These are phyloP conservation scores for Mesocentrotus franciscanus DNA, from an alignment of 53 echinoderm and acorn worm genomes.

Conservation along the genomic window DNA sequence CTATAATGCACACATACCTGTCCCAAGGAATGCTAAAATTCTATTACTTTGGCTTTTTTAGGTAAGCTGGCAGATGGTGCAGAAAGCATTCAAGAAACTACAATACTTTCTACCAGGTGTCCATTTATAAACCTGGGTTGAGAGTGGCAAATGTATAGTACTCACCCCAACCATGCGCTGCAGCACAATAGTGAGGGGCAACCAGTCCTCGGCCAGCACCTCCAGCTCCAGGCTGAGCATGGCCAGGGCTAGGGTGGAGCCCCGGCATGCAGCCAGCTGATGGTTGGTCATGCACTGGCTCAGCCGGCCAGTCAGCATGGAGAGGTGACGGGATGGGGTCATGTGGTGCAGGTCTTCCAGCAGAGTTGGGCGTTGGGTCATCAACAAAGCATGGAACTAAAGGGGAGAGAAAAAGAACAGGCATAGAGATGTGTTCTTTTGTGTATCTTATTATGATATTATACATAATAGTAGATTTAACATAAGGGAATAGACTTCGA, in stretches of 20 bases:
- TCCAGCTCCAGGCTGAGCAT: conserved; percentile 95
- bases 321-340: conserved; percentile 94
- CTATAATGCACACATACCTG: no score
- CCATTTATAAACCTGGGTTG: no score
- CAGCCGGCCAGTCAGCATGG: conserved; percentile 91
- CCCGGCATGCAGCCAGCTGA: conserved; percentile 81
- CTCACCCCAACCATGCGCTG: conserved; percentile 90
- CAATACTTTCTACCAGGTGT: no score
- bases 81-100: no score
- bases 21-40: no score
- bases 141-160: neutral
- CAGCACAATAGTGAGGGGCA: conserved; percentile 86
- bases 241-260: conserved; percentile 88
- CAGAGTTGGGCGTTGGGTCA: conserved; percentile 81
- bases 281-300: conserved; percentile 81
- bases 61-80: no score
- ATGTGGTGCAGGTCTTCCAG: conserved; percentile 90
- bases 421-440: no score
- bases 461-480: no score
- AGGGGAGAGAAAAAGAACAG: neutral
- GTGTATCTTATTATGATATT: no score
- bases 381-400: conserved; percentile 92
- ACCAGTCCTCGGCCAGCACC: conserved; percentile 88
- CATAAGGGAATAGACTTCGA: no score
- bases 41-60: no score